Base-by-base conservation (phyloP, 2,797 vertebrate genomes). In the Corythornis leucogaster region DNA sequence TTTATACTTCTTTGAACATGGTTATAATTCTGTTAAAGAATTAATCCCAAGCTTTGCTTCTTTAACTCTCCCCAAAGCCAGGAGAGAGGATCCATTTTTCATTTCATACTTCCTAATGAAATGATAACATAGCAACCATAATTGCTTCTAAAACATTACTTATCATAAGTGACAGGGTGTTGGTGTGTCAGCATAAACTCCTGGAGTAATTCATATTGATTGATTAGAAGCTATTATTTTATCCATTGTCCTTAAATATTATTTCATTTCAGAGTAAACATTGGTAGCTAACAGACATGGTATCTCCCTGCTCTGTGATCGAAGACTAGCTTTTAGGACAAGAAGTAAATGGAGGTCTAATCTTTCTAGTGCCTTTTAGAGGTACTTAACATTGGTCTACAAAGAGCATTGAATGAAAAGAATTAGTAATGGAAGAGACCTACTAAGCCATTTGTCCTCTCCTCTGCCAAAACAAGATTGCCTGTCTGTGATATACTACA, bases 291-390 rank as follows among this genome's bases (percentile, higher is more conserved):
- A 96, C 69, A 93, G 45, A 58, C 53, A 31, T 69, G 74, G 69
- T 81, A 74, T 55, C 88, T 94, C 28, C 74, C 33, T 64, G 33
- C 31, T 80, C 19, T 58, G 38, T 88, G 70, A 93, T 96, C 2
- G 13, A 95, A 96, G 61, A 73, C 42, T 71, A 74, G 91, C 91
- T 96, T 91, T 95, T 84, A 96, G 50, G 61, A 80, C 69, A 79
- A 89, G 70, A 84, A 88, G 57, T 63, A 94, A 96, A 95, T 92
- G 91, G 85, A 95, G 16, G 53, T 77, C 57, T 90, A 87, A 92
- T 89, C 50, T 74, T 91, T 93, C 87, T 61, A 82, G 66, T 84
- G 83, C 85, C 42, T 92, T 93, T 96, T 92, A 92, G 77, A 81
- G 63, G 74, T 94, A 92, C 92, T 94, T 96, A 95, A 84, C 67